Evolutionary conservation across 2,797 vertebrate species (phyloP), one percentile per base, ranked within the genome.

Genomic region (Lagocephalus sceleratus): DNA sequence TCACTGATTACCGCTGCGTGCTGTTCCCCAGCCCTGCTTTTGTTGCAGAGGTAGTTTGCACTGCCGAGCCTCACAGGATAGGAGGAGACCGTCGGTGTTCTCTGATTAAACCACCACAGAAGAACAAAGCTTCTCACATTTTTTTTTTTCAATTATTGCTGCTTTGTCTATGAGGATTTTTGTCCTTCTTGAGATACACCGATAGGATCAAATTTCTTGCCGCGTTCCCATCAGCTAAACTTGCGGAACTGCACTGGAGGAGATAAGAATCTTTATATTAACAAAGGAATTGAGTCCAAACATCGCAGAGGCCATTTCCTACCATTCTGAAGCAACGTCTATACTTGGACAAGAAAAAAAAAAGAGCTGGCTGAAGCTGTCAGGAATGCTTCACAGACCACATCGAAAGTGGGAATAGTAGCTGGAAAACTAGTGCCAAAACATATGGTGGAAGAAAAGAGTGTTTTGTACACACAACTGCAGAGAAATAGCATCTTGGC

Each of bases 201-300:
- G 29, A 51, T 16, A 0, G 26, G 45, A 66, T 60, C 35, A 51
- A 54, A 71, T 59, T 45, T 42, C 55, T 73, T 73, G 66, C 58
- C 41, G 54, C 66, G 80, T 87, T 87, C 76, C 83, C 76, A 63
- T 78, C 63, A 75, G 73, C 53, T 78, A 86, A 88, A 73, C 63
- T 78, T 53, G 66, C 54, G 8, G 73, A 88, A 85, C 74, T 63
- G 68, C 51, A 54, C 50, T 35, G 60, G 0, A 44, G 38, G 51
- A 8, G 86, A 88, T 89, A 81, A 67, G 22, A 65, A 89, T 88
- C 83, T 81, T 32, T 64, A 41, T 46, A 52, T 74, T 79, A 82
- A 81, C 75, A 72, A 39, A 47, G 47, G 73, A 66, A 66, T 16
- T 44, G 20, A 68, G 70, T 69, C 48, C 55, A 63, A 73, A 73